phyloP scores from a whole-genome alignment of 2,888 invertebrate species.

The Tethea ocularis region DNA sequence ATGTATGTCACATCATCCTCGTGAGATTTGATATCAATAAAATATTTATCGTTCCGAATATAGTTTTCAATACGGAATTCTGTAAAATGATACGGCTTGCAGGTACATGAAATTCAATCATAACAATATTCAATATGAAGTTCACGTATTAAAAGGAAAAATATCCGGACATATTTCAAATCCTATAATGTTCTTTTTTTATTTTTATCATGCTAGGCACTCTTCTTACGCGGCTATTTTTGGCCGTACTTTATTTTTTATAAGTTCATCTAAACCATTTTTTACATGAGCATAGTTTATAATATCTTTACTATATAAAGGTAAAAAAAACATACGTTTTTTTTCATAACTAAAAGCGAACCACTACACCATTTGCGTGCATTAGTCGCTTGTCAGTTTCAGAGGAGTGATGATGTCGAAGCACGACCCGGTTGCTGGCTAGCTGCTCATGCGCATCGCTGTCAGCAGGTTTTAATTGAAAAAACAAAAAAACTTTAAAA shows the following conservation, averaged over 20 bases:
- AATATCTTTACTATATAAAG: constrained; percentile 4
- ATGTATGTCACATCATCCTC: constrained; percentile 6
- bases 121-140: not conserved
- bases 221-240: not conserved
- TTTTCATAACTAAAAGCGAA: constrained; percentile 26
- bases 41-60: constrained; percentile 3
- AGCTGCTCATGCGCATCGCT: constrained; percentile 48
- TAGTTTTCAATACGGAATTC: not conserved
- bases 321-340: constrained; percentile 27
- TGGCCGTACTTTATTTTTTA: constrained; percentile 3
- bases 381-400: constrained; percentile 66
- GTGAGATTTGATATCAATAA: not conserved
- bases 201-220: not conserved
- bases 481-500: constrained; percentile 30
- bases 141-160: not conserved
- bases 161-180: not conserved
- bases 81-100: not conserved
- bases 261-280: not conserved
- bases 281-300: constrained; percentile 4
- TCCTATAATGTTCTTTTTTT: not conserved
- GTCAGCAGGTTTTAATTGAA: constrained; percentile 57
- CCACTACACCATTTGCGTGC: constrained; percentile 52
- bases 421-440: constrained; percentile 42
- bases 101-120: not conserved
- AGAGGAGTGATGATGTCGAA: constrained; percentile 52